phyloP scores from a whole-genome alignment of 2,797 vertebrate species.

The Coregonus ussuriensis region DNA sequence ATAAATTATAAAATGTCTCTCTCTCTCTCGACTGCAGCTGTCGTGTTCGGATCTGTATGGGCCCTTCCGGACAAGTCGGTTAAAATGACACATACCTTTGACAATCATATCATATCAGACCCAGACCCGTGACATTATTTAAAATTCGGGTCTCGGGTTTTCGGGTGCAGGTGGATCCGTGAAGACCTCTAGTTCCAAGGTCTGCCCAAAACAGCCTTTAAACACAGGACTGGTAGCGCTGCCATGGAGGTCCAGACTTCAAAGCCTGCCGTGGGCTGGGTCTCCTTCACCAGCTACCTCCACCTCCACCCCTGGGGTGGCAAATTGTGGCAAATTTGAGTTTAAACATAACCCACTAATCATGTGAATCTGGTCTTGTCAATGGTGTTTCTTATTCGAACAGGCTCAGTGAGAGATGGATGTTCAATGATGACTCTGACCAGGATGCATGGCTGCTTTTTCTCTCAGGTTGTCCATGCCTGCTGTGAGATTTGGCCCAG shows the following conservation, averaged over 20 bases:
- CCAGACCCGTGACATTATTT: no score
- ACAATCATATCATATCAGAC: no score
- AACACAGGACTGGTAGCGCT: conserved; percentile 43
- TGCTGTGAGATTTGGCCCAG: conserved; percentile 42
- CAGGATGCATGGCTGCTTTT: conserved; percentile 45
- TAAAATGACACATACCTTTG: no score
- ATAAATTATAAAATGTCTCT: no score
- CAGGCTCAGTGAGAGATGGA: conserved; percentile 2
- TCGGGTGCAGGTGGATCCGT: conserved; percentile 13
- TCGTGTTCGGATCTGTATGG: no score
- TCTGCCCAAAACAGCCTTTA: conserved; percentile 66
- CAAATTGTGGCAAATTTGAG: background rate
- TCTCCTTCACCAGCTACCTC: no score
- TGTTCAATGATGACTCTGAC: conserved; percentile 18
- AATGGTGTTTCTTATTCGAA: background rate
- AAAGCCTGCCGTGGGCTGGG: no score
- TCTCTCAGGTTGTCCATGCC: conserved; percentile 45
- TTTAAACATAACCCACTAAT: background rate
- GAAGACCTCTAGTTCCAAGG: conserved; percentile 54
- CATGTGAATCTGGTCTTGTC: background rate
- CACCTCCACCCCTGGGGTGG: no score
- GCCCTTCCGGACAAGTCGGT: no score
- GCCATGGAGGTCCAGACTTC: no score
- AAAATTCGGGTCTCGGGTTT: no score
- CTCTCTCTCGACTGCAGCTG: no score